phyloP scores from a whole-genome alignment of 1,140 invertebrate genomes.

The Bursaphelenchus mucronatus region DNA sequence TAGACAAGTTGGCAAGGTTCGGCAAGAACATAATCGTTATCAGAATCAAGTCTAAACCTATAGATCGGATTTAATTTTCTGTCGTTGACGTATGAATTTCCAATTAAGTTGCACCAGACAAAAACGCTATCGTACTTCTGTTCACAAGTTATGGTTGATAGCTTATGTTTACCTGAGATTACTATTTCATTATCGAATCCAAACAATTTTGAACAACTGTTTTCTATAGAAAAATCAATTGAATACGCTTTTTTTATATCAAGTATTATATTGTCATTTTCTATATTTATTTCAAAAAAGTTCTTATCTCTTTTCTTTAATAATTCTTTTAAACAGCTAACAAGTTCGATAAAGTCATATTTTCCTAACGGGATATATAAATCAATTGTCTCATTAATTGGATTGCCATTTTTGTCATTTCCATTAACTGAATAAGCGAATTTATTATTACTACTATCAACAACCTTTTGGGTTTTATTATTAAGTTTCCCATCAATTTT shows the following conservation, averaged over 20 bases:
- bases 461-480: conserved; percentile 16
- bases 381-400: conserved; percentile 15
- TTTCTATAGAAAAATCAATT: neutral
- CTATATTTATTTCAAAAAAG: neutral
- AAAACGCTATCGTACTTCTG: conserved; percentile 14
- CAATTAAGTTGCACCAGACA: conserved; percentile 30
- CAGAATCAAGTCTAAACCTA: too few relatives aligned
- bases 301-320: neutral
- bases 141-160: neutral
- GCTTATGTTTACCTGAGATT: neutral
- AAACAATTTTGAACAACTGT: neutral
- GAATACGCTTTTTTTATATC: conserved; percentile 1
- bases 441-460: too few relatives aligned
- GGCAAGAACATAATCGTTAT: too few relatives aligned
- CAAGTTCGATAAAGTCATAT: neutral
- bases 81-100: too few relatives aligned
- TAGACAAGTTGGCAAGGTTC: conserved; percentile 31
- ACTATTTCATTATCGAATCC: conserved; percentile 2
- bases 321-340: neutral
- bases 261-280: neutral
- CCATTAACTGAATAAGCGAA: conserved; percentile 11
- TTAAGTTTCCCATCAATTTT: conserved; percentile 15
- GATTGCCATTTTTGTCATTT: conserved; percentile 26
- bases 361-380: conserved; percentile 4
- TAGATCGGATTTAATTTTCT: too few relatives aligned